Evolutionary conservation across 2,888 invertebrate species (phyloP), one percentile per base, ranked within the genome.

Genomic region (Noctua comes): DNA sequence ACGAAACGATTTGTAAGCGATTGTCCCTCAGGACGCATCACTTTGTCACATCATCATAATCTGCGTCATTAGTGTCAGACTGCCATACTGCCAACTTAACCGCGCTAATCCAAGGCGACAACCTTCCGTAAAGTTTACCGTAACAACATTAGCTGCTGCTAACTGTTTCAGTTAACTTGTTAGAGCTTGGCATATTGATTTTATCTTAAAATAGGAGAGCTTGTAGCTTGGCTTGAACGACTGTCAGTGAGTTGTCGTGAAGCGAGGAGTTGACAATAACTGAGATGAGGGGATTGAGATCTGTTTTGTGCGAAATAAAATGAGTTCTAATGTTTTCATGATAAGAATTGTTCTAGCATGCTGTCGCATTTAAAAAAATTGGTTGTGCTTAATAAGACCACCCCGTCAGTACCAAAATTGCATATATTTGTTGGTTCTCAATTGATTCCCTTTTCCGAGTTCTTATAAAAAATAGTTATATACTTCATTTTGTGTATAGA

Each of bases 31-130:
- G 31, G 57, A 66, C 48, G 68, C 69, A 71, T 73, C 79, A 76
- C 65, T 79, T 65, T 69, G 72, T 69, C 83, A 76, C 36, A 83
- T 83, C 69, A 84, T 64, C 78, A 70, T 81, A 70, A 76, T 79
- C 69, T 73, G 10, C 18, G 46, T 73, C 72, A 82, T 84, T 84
- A 84, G 84, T 84, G 81, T 24, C 76, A 82, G 57, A 36, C 64
- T 70, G 73, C 46, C 71, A 77, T 43, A 57, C 46, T 80, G 72
- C 64, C 79, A 73, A 73, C 73, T n/a, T 75, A 62, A 70, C 73
- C 59, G 73, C 43, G 79, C 76, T 84, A 84, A 84, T 82, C 79
- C 65, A 65, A 64, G 82, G 68, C 31, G 85, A 82, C 76, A 84
- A 84, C 82, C 72, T 62, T 76, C 31, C 79, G 69, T 66, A 64